A percentile compares a stretch with the other conserved stretches of the same genome.
phyloP scores from a whole-genome alignment of 2,113 vertebrate species.

The Nymphicus hollandicus region DNA sequence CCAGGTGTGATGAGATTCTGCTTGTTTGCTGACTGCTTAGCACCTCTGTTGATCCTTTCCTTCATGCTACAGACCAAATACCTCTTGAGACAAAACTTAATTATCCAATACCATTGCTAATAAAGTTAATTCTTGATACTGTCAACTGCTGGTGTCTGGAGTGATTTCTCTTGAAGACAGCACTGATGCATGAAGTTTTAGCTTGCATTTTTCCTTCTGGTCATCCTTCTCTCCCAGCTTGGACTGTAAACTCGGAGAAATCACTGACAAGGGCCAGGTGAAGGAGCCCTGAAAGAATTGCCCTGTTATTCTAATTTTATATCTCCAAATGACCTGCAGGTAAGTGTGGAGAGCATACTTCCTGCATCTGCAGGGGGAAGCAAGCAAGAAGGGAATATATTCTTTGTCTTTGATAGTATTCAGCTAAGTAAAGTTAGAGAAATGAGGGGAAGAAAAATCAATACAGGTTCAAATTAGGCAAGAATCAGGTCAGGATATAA shows the following conservation, averaged over 20 bases:
- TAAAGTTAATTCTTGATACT: slow-evolving; percentile 18
- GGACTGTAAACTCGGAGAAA: background rate
- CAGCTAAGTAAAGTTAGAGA: background rate
- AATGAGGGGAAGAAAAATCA: background rate
- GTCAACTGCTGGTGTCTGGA: background rate
- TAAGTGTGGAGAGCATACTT: background rate
- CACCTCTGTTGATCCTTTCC: background rate
- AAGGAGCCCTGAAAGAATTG: background rate
- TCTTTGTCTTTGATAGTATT: background rate
- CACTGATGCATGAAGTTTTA: background rate
- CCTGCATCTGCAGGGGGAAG: background rate
- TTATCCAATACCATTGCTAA: background rate
- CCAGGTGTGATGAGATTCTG: background rate
- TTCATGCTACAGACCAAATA: background rate
- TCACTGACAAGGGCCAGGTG: background rate
- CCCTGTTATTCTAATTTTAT: background rate
- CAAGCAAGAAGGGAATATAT: background rate
- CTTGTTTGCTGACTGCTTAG: background rate
- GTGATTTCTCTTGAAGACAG: background rate
- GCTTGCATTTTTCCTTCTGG: background rate
- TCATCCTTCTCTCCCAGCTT: background rate
- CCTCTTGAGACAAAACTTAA: background rate
- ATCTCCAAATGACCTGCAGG: background rate
- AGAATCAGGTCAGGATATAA: background rate
- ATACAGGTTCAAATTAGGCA: background rate